Evolutionary conservation across 2,797 vertebrate genomes (phyloP), one percentile per base, ranked within the genome.

Genomic region (Mus caroli): DNA sequence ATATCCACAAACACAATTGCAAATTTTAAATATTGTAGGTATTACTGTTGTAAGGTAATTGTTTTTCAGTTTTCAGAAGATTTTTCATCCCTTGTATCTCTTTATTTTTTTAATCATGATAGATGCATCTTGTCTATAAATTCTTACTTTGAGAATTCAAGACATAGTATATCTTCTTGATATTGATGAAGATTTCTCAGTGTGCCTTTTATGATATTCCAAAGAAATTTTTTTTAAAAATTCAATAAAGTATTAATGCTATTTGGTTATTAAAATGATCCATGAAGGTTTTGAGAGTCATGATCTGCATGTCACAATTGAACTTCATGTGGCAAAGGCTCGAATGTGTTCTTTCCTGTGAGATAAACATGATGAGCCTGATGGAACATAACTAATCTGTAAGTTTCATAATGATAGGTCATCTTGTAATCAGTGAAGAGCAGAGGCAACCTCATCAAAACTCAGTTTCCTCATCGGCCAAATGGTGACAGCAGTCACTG

Each of bases 391-490:
- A 34, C 31, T 60, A 71, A 64, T 3, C 56, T n/a, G 34, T 62
- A 40, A 0, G 12, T 71, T 93, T 95, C 22, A 26, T 80, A 93
- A 52, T 22, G 31, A 10, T 40, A 60, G 12, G 6, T 60, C 43
- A 22, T 46, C 12, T 82, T 43, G 58, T 64, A 64, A 78, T 11
- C 22, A 56, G 80, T 67, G 60, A 78, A 52, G 46, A 87, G 17
- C 56, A 71, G 24, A 69, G 43, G n/a, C 1, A 19, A 37, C 82
- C 43, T 52, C 24, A 26, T 58, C 34, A 76, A 87, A 91, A 84
- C 46, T 96, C 77, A n/a, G 77, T 82, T 52, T 96, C 56, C 60
- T 80, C 86, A 93, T 89, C 77, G 83, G 62, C 85, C 93, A 88
- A 88, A 71, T 76, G 88, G 79, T 83, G 20, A 87, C 28, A 31